A percentile compares a stretch with the other conserved stretches of the same genome.
phyloP scores from a whole-genome alignment of 2,113 vertebrate genomes.

The Anarrhichthys ocellatus region DNA sequence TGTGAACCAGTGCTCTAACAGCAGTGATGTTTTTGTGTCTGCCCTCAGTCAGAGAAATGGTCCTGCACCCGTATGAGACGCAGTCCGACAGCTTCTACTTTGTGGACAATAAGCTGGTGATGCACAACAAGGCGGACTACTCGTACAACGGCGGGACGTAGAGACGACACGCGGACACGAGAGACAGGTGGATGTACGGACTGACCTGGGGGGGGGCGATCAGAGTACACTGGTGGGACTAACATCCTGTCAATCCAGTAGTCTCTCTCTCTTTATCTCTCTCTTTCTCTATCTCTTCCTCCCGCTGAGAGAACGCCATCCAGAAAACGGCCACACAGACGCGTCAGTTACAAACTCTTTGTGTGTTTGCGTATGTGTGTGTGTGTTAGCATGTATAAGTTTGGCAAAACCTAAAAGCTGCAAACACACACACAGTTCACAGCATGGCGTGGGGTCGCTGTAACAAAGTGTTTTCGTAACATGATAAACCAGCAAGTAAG shows the following conservation, averaged over 20 bases:
- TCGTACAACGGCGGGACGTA: slow-evolving; percentile 95
- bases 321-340: slow-evolving; percentile 22
- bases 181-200: slow-evolving; percentile 52
- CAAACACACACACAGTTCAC: slow-evolving; percentile 17
- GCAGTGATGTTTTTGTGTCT: slow-evolving; percentile 25
- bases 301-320: slow-evolving; percentile 18
- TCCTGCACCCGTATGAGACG: slow-evolving; percentile 94
- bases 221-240: slow-evolving; percentile 39
- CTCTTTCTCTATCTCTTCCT: slow-evolving; percentile 19
- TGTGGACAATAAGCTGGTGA: slow-evolving; percentile 98
- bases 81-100: slow-evolving; percentile 99
- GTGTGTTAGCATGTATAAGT: not conserved
- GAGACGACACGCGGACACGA: slow-evolving; percentile 14
- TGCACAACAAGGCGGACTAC: slow-evolving; percentile 99
- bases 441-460: not conserved
- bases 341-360: slow-evolving; percentile 8
- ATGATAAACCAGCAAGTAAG: slow-evolving; percentile 56
- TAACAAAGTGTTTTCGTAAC: slow-evolving; percentile 34
- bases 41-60: slow-evolving; percentile 93
- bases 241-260: slow-evolving; percentile 36
- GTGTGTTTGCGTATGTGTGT: slow-evolving; percentile 32
- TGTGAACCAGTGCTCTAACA: not conserved
- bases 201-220: slow-evolving; percentile 45
- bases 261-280: slow-evolving; percentile 7
- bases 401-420: slow-evolving; percentile 7